phyloP scores from a whole-genome alignment of 2,888 invertebrate species.

The Parnassius apollo region DNA sequence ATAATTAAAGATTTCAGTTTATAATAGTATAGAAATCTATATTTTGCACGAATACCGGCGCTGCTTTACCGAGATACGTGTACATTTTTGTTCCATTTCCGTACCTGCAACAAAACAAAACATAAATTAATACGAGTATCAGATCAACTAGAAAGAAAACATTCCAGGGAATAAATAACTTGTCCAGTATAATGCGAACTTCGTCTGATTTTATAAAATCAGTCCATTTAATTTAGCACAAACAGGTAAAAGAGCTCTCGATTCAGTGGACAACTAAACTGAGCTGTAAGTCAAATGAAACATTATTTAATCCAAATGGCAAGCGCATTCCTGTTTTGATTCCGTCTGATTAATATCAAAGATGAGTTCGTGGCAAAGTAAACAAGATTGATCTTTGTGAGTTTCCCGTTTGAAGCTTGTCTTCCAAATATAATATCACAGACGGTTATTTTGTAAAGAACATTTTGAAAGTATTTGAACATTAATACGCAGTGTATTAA shows the following conservation, averaged over 20 bases:
- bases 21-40: too few relatives aligned
- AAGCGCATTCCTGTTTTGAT: conserved; percentile 36
- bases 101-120: conserved; percentile 69
- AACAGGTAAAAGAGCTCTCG: conserved; percentile 31
- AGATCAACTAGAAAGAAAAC: conserved; percentile 31
- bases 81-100: conserved; percentile 33
- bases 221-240: conserved; percentile 28
- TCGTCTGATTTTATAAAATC: conserved; percentile 28
- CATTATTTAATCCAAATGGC: conserved; percentile 44
- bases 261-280: conserved; percentile 31
- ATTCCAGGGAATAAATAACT: conserved; percentile 7
- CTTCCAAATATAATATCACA: conserved; percentile 15
- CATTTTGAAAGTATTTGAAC: conserved; percentile 4
- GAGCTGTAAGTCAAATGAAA: conserved; percentile 39
- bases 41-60: too few relatives aligned
- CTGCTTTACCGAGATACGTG: too few relatives aligned
- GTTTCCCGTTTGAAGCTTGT: conserved; percentile 19
- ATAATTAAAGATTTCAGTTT: too few relatives aligned
- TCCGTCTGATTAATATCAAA: conserved; percentile 37
- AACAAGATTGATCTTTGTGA: conserved; percentile 28
- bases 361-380: conserved; percentile 36
- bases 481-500: not conserved
- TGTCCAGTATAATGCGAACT: conserved; percentile 33
- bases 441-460: conserved; percentile 2
- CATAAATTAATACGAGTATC: conserved; percentile 50